Evolutionary conservation across 2,797 vertebrate genomes (phyloP), one percentile per base, ranked within the genome.

Genomic region (Darevskia mixta): DNA sequence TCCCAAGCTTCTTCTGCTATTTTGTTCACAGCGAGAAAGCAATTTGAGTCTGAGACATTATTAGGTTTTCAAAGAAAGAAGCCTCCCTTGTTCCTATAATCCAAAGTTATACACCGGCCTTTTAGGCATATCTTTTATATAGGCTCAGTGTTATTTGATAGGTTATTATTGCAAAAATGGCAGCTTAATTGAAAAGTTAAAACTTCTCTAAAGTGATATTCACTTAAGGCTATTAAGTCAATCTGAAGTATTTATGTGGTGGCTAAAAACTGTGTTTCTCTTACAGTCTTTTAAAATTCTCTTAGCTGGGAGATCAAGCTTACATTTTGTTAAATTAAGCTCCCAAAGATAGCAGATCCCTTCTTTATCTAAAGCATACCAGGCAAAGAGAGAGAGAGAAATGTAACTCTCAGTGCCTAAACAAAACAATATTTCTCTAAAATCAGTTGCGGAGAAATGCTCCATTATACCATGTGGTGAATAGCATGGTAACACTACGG

Each of bases 351-450:
- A 90, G 89, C 83, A 90, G 85, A 92, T 94, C 92, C 86, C 95
- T 85, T 89, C 83, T 49, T 91, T 87, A 90, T 82, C 77, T 35
- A 92, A 92, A 92, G 69, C 8, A 78, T 43, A 79, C 87, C 67
- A 86, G 82, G 86, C 89, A 89, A 80, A 72, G 86, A 90, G 35
- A 94, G 35, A 72, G 67, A n/a, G 18, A 89, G 91, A 94, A 91
- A 87, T 3, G 38, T 11, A 81, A 8, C 18, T 58, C 1, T 3
- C 20, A 15, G 32, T 25, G 43, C 20, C 9, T 72, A 90, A 94
- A 91, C 20, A 93, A 90, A 95, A 86, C 83, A 76, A 89, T 92
- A 75, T 87, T 86, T 90, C 92, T 92, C 90, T 61, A 94, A 93
- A 11, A 0, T 38, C 83, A 86, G 77, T 45, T 79, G 69, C 79